These are phyloP conservation scores for Helicolenus hilgendorfi DNA, from an alignment of 2,797 vertebrate species.

Conservation along the genomic window DNA sequence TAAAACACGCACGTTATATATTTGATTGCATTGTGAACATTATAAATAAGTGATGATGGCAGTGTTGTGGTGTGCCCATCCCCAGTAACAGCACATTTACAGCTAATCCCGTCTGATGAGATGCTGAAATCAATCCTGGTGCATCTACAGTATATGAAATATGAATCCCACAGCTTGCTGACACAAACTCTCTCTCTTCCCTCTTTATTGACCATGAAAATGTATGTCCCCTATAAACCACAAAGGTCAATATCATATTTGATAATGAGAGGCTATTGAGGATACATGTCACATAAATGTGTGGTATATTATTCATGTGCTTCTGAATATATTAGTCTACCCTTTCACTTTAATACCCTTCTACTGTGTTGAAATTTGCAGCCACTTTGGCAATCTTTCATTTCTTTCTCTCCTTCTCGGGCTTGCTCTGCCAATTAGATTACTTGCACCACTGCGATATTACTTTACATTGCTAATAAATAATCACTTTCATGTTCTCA, in stretches of 20 bases:
- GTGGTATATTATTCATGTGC: slow-evolving; percentile 35
- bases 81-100: slow-evolving; percentile 26
- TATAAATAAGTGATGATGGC: not conserved
- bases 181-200: not conserved
- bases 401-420: not conserved
- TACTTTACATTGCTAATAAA: slow-evolving; percentile 30
- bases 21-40: not conserved
- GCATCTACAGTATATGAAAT: slow-evolving; percentile 28
- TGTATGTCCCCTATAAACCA: slow-evolving; percentile 40
- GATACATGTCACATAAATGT: slow-evolving; percentile 50
- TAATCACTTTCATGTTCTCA: slow-evolving; percentile 15
- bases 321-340: slow-evolving; percentile 8
- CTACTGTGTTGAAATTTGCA: slow-evolving; percentile 2
- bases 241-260: slow-evolving; percentile 51
- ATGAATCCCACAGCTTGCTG: slow-evolving; percentile 19
- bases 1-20: not conserved
- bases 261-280: slow-evolving; percentile 38
- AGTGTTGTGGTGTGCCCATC: not conserved
- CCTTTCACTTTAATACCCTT: not conserved
- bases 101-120: slow-evolving; percentile 42
- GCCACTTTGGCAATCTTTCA: not conserved
- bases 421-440: slow-evolving; percentile 17
- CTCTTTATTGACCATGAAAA: slow-evolving; percentile 50
- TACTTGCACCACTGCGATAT: slow-evolving; percentile 9
- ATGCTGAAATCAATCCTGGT: slow-evolving; percentile 46